A percentile compares a stretch with the other conserved stretches of the same genome.
These are phyloP conservation scores for Argyra leucocephala DNA, from an alignment of 2,888 invertebrate genomes.

Conservation along the genomic window DNA sequence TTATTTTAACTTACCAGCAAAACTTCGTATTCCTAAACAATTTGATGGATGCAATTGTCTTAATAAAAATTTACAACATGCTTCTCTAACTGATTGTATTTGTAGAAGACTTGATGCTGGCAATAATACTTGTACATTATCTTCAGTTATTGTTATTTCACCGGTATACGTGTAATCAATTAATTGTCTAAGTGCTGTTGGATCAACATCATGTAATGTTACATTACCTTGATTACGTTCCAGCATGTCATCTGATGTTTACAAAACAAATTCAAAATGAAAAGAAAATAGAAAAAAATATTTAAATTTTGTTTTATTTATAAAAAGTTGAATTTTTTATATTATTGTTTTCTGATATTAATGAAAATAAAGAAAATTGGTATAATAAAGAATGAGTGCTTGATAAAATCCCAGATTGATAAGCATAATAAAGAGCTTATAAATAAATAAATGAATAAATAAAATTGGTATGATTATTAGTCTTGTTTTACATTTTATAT, in stretches of 20 bases:
- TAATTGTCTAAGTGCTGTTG: constrained; percentile 55
- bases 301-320: too few relatives aligned
- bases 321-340: too few relatives aligned
- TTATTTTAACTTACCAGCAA: constrained; percentile 41
- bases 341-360: too few relatives aligned
- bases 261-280: too few relatives aligned
- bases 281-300: too few relatives aligned
- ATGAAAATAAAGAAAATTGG: too few relatives aligned
- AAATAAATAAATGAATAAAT: too few relatives aligned
- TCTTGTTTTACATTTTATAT: too few relatives aligned
- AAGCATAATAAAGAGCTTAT: too few relatives aligned
- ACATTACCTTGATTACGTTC: constrained; percentile 42
- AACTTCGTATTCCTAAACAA: constrained; percentile 65
- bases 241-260: constrained; percentile 39
- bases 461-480: too few relatives aligned
- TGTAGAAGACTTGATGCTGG: constrained; percentile 66
- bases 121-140: constrained; percentile 58
- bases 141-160: constrained; percentile 57
- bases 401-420: too few relatives aligned
- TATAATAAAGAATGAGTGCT: too few relatives aligned
- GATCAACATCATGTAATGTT: constrained; percentile 46
- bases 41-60: constrained; percentile 67
- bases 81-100: constrained; percentile 57
- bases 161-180: constrained; percentile 70
- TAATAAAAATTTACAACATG: constrained; percentile 65